Base-by-base conservation (phyloP, 2,113 vertebrate genomes). In the Nestor notabilis region DNA sequence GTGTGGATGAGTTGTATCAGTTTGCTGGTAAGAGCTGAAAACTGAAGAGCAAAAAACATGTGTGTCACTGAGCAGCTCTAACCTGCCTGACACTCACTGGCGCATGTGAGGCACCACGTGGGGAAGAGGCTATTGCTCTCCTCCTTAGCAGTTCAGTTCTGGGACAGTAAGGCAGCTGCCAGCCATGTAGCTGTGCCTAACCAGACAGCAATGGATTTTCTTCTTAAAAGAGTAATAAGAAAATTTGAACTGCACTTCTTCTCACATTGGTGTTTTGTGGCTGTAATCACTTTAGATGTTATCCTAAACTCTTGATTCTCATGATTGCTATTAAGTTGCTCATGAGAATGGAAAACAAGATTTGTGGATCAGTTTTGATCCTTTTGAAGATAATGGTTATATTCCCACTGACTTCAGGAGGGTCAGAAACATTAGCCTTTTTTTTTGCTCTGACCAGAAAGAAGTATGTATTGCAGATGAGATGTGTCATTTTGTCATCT, bases 341-440 rank as follows among this genome's bases (percentile, higher is more conserved):
- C 85, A 75, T 90, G 85, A 96, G 88, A 96, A 96, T 92, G 93
- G 92, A 93, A 96, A 96, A 95, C 43, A 90, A 88, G 92, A 92
- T 92, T 83, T 94, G 55, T 92, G 46, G 83, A 60, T 90, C 86
- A 81, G 39, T 86, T 94, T 86, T 96, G 87, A 90, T 88, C 85
- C 82, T 83, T 94, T 93, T 86, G 84, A 96, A 90, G 79, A 50
- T 94, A 63, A 77, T 49, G 15, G 66, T 76, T 87, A 44, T 89
- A 82, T 71, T 94, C 50, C 29, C 12, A 8, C 33, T 74, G 75
- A 72, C 63, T 90, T 83, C 58, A 87, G 75, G 94, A 93, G 58
- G 46, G 27, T 87, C 87, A 93, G 41, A 84, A 87, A 61, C 46
- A 63, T 93, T 72, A 76, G 44, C 64, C 8, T 21, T 47, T 3